Base-by-base conservation (phyloP, 2,113 vertebrate genomes). In the Sebastes schlegelii region DNA sequence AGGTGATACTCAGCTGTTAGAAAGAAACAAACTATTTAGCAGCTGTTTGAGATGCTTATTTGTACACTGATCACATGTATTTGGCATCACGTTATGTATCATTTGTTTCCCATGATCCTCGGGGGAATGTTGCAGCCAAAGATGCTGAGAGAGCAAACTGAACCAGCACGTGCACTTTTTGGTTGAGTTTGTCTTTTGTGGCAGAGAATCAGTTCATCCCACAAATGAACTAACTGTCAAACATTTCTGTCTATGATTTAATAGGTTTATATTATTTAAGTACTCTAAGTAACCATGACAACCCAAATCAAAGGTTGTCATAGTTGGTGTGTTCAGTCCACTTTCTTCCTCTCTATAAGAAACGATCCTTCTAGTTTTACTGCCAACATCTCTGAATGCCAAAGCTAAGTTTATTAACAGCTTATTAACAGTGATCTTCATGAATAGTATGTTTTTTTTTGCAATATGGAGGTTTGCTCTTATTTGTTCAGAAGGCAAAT, bases 361-460 rank as follows among this genome's bases (percentile, higher is more conserved):
- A 60, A 12, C 3, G 2, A 34, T 34, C 21, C 1, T 66, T 57
- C 64, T 9, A 54, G 1, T 42, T 58, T 65, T 13, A 97, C 89
- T 76, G 0, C 43, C 76, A 76, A 14, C 58, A 19, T 43, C 4
- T 52, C 23, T 67, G 8, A 74, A 75, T 62, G 40, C 64, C 16
- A 54, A 82, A 75, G n/a, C 1, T 52, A 6, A 66, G 12, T 68
- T 45, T 61, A 51, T 61, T 21, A n/a, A 60, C 34, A 34, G 34
- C 34, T 34, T 34, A 4, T 34, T 34, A 34, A 34, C n/a, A 79
- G 13, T n/a, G 5, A 42, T 71, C 34, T 60, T n/a, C n/a, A 34
- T 42, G 13, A 52, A 19, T 40, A 3, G 34, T 45, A 62, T 43
- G 1, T 64, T 48, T 26, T n/a, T 67, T 61, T 75, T 82, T 14